Conservation (phyloP, 1,140 invertebrate genomes). For the Temnothorax longispinosus region DNA sequence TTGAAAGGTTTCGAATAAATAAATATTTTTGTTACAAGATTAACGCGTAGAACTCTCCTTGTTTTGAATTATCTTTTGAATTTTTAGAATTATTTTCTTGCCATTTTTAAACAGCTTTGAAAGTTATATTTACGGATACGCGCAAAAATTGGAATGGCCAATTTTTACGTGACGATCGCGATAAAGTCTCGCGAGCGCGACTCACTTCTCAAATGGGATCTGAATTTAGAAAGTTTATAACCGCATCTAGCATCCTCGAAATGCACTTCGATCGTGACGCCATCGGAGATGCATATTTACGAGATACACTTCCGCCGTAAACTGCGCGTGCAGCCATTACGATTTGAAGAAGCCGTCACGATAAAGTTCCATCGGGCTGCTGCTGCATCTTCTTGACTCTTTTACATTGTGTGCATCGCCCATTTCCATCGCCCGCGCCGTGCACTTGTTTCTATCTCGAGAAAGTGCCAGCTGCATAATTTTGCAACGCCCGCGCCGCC, state of each 20-base stretch:
- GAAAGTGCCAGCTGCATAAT: conserved; percentile 63
- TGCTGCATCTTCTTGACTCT: conserved; percentile 45
- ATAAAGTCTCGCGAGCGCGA: conserved; percentile 19
- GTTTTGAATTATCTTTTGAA: not conserved
- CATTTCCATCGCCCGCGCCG: not conserved
- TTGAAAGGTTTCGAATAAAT: not conserved
- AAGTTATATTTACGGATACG: conserved; percentile 3
- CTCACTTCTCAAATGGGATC: not conserved
- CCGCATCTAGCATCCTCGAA: conserved; percentile 45
- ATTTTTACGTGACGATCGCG: conserved; percentile 23
- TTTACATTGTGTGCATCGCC: conserved; percentile 40
- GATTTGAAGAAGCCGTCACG: conserved; percentile 57
- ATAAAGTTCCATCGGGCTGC: conserved; percentile 54
- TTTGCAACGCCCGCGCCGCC: conserved; percentile 42
- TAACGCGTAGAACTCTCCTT: not conserved
- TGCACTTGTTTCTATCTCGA: conserved; percentile 2
- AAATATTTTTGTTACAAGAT: not conserved
- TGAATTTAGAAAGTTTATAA: conserved; percentile 57
- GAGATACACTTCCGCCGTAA: conserved; percentile 53
- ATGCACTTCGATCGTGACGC: conserved; percentile 52
- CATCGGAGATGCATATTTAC: conserved; percentile 58
- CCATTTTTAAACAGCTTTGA: not conserved
- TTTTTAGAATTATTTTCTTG: not conserved
- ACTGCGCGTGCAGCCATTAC: conserved; percentile 54
- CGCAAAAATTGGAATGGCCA: conserved; percentile 23